Evolutionary conservation across 2,888 invertebrate species (phyloP).

Genomic region (Euzophera pinguis): DNA sequence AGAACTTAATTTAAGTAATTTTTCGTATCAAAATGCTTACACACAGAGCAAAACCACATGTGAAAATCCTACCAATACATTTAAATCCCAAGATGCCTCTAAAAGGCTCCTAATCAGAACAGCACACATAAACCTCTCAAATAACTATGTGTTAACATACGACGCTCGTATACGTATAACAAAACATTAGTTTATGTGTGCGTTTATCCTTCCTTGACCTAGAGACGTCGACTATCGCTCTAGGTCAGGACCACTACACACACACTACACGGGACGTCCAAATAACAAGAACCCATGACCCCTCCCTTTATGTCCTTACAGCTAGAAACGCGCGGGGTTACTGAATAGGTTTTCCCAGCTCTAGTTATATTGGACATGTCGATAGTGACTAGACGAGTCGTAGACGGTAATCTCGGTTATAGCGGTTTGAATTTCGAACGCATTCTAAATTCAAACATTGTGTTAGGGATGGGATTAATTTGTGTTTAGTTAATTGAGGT

Average conservation of each 20-base stretch:
- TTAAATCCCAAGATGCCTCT: not conserved
- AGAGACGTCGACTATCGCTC: slow-evolving; percentile 69
- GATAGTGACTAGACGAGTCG: slow-evolving; percentile 63
- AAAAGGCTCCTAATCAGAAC: not conserved
- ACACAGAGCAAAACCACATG: not conserved
- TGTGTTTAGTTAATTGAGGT: slow-evolving; percentile 7
- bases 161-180: slow-evolving; percentile 6
- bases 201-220: slow-evolving; percentile 78
- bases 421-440: slow-evolving; percentile 16
- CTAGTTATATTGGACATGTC: slow-evolving; percentile 44
- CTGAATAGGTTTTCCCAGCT: slow-evolving; percentile 41
- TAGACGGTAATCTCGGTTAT: slow-evolving; percentile 46
- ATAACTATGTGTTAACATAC: not conserved
- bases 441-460: slow-evolving; percentile 9
- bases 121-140: not conserved
- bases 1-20: too few species aligned
- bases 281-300: slow-evolving; percentile 32
- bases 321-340: slow-evolving; percentile 27
- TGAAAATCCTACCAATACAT: not conserved
- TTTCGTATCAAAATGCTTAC: not conserved
- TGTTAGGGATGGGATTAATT: slow-evolving; percentile 12
- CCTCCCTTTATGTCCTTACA: slow-evolving; percentile 19
- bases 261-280: slow-evolving; percentile 53
- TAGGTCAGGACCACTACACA: slow-evolving; percentile 75
- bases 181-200: slow-evolving; percentile 42